These are phyloP conservation scores for Poeciliopsis occidentalis DNA, from an alignment of 2,113 vertebrate genomes.

Conservation along the genomic window DNA sequence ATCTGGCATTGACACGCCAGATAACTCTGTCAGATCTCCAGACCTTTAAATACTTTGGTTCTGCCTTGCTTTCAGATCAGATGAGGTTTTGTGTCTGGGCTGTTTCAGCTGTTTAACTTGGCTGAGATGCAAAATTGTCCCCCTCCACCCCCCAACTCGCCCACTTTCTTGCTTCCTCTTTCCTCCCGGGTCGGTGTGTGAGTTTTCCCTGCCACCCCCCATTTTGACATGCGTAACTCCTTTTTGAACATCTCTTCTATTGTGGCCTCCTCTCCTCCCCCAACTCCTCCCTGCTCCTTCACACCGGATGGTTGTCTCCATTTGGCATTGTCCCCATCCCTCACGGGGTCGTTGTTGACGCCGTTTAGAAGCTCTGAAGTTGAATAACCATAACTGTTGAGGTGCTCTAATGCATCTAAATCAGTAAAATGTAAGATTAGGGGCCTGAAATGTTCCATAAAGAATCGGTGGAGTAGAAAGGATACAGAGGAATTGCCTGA, in stretches of 20 bases:
- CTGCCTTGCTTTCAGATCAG: not conserved
- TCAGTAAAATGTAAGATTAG: not conserved
- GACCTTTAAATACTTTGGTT: not conserved
- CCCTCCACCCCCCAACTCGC: not conserved
- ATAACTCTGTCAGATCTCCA: not conserved
- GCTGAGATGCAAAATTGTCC: slow-evolving; percentile 16
- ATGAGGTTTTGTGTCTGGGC: slow-evolving; percentile 5
- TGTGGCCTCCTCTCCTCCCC: slow-evolving; percentile 24
- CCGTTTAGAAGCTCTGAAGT: not conserved
- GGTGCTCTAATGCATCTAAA: not conserved
- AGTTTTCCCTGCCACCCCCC: not conserved
- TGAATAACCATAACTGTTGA: not conserved
- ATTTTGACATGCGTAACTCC: not conserved
- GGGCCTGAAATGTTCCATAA: slow-evolving; percentile 6
- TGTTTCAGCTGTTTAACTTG: slow-evolving; percentile 16
- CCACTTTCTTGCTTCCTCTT: slow-evolving; percentile 43
- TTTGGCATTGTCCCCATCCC: slow-evolving; percentile 5
- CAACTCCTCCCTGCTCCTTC: slow-evolving; percentile 16
- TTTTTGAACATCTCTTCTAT: slow-evolving; percentile 4
- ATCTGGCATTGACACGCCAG: not conserved
- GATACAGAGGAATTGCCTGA: not conserved
- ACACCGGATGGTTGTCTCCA: slow-evolving; percentile 22
- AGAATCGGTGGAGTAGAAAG: slow-evolving; percentile 2
- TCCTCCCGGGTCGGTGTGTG: too few relatives aligned
- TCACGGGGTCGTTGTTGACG: not conserved